phyloP scores from a whole-genome alignment of 2,888 invertebrate genomes.

The Elegia similella region DNA sequence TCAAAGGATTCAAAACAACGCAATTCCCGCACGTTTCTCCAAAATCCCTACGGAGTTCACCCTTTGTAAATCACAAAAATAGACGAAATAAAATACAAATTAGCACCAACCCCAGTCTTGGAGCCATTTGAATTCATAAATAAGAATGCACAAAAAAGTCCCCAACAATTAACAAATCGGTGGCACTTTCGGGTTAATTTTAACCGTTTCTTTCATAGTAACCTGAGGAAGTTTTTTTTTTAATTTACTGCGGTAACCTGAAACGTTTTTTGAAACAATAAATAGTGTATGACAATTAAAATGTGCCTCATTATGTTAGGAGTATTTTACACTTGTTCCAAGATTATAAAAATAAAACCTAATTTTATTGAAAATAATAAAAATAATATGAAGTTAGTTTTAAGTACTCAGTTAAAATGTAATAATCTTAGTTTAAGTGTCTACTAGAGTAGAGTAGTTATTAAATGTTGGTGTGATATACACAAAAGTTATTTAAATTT shows the following conservation, averaged over 20 bases:
- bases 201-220: conserved; percentile 61
- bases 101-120: conserved; percentile 67
- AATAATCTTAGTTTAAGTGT: too few relatives aligned
- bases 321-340: conserved; percentile 15
- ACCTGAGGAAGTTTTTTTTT: conserved; percentile 41
- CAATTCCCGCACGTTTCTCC: conserved; percentile 28
- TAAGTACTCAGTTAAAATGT: too few relatives aligned
- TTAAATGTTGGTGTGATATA: too few relatives aligned
- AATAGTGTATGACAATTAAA: conserved; percentile 59
- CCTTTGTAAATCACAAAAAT: conserved; percentile 61
- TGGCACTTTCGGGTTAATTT: conserved; percentile 72
- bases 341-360: not conserved
- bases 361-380: not conserved
- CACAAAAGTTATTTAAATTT: too few relatives aligned
- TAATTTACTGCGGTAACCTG: conserved; percentile 58
- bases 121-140: conserved; percentile 77
- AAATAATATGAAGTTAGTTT: too few relatives aligned
- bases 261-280: conserved; percentile 61
- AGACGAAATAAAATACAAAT: conserved; percentile 78
- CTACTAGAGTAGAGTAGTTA: too few relatives aligned
- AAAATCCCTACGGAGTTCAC: conserved; percentile 47
- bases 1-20: conserved; percentile 30
- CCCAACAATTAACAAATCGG: conserved; percentile 79
- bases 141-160: conserved; percentile 58
- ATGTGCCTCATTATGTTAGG: conserved; percentile 7